A percentile compares a stretch with the other conserved stretches of the same genome.
Evolutionary conservation across 1,140 invertebrate species (phyloP).

Genomic region (Procambarus clarkii): DNA sequence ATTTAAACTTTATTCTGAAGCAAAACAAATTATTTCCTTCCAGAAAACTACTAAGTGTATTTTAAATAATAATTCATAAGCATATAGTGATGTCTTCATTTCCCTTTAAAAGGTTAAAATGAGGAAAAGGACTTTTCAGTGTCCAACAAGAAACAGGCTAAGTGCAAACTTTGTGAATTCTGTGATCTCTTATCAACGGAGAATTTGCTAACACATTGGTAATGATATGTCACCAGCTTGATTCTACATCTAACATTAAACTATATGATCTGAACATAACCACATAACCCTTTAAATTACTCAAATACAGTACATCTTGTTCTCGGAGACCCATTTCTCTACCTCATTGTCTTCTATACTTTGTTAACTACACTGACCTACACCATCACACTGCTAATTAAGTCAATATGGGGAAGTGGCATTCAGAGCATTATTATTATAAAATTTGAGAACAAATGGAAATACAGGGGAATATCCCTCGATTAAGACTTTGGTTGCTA

Average conservation of each 20-base stretch:
- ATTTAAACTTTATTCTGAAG: too few relatives aligned
- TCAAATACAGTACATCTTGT: background rate
- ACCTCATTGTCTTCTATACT: background rate
- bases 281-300: background rate
- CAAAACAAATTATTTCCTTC: too few relatives aligned
- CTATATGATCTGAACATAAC: background rate
- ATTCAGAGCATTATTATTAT: background rate
- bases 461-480: background rate
- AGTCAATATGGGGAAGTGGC: background rate
- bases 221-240: conserved; percentile 1
- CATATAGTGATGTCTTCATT: too few relatives aligned
- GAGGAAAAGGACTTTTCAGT: too few relatives aligned
- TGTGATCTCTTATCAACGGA: too few relatives aligned
- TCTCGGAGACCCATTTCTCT: background rate
- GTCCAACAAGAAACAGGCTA: too few relatives aligned
- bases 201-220: background rate
- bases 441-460: background rate
- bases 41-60: too few relatives aligned
- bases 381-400: background rate
- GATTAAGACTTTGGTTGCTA: background rate
- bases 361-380: background rate
- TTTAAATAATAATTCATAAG: too few relatives aligned
- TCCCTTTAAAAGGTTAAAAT: too few relatives aligned
- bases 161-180: too few relatives aligned
- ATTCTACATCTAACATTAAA: background rate